Evolutionary conservation across 2,113 vertebrate species (phyloP), one percentile per base, ranked within the genome.

Genomic region (Siniperca knerii): DNA sequence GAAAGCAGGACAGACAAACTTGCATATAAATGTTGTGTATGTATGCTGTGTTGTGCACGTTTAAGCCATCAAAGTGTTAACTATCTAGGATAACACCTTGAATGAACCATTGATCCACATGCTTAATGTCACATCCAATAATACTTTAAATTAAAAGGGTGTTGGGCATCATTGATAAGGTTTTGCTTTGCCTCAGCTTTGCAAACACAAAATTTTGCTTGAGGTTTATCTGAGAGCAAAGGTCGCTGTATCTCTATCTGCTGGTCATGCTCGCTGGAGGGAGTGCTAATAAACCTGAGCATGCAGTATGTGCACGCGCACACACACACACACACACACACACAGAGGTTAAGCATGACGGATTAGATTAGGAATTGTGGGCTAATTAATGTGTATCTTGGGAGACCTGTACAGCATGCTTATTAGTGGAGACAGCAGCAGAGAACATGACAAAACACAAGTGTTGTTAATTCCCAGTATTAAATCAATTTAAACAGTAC

Each of bases 381-480:
- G 82, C 85, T 92, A 87, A 94, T 94, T 91, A 92, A 92, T 92
- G 89, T 87, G 81, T 68, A 87, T 92, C 90, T 83, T 90, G 85
- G 80, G 89, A 93, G 80, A 92, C 88, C 72, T 75, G 75, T 86
- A 37, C 83, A 79, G 90, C 88, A 91, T 90, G 68, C 79, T 87
- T 89, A 92, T 85, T 73, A 90, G 71, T 64, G 77, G 60, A 81
- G 70, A 58, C 23, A 79, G 52, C 35, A 77, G 66, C 48, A 29
- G 29, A 72, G 52, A 89, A 86, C 66, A 79, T 60, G 76, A 67
- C 65, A 85, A 86, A 89, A 82, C 66, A 89, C 9, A 75, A 57
- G 75, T 62, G 81, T 64, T 69, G 48, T 65, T 88, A 87, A 88
- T 88, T 82, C 10, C 23, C 52, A 48, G 50, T 13, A 40, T 79